phyloP scores from a whole-genome alignment of 2,797 vertebrate species.

The Manis javanica region DNA sequence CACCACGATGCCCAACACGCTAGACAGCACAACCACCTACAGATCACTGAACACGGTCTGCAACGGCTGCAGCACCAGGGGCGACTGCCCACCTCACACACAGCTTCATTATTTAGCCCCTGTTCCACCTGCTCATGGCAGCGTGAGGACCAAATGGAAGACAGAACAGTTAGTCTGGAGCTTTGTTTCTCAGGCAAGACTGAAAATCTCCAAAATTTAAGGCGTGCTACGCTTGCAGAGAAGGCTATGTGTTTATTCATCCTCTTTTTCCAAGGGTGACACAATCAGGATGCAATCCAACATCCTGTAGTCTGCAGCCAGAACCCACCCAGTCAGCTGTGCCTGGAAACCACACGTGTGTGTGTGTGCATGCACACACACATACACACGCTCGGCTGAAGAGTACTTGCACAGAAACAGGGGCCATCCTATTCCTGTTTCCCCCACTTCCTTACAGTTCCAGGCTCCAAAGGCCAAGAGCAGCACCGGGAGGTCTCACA shows the following conservation, averaged over 20 bases:
- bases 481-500: neutral
- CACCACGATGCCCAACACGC: neutral
- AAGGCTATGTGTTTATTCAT: constrained; percentile 68
- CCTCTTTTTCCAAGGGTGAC: constrained; percentile 70
- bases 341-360: constrained; percentile 26
- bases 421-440: neutral
- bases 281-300: constrained; percentile 70
- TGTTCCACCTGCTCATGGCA: constrained; percentile 14
- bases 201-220: constrained; percentile 55
- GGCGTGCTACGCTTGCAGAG: constrained; percentile 63
- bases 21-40: neutral
- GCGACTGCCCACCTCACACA: neutral
- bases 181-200: constrained; percentile 5
- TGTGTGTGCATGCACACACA: too few relatives aligned
- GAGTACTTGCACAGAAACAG: neutral
- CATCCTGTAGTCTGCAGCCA: constrained; percentile 67
- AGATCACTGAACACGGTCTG: neutral
- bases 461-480: neutral
- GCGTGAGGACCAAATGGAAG: constrained; percentile 44
- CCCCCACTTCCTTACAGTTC: neutral
- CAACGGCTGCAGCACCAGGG: neutral
- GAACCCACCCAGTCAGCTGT: constrained; percentile 63
- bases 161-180: constrained; percentile 45
- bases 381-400: neutral
- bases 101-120: neutral